phyloP scores from a whole-genome alignment of 2,797 vertebrate species.

The Lagocephalus sceleratus region DNA sequence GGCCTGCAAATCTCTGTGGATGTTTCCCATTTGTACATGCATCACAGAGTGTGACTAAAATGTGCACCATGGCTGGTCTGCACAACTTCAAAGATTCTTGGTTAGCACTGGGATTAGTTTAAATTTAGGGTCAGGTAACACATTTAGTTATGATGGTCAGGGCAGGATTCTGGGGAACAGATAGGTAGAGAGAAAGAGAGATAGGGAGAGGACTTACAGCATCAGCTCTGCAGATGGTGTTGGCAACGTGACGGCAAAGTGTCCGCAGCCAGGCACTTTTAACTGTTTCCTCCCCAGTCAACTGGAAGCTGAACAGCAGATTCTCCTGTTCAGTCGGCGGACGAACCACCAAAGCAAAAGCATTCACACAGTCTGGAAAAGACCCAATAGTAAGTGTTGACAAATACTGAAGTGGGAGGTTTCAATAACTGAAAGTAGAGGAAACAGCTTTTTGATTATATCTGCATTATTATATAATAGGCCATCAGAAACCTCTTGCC shows the following conservation, averaged over 20 bases:
- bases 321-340: conserved; percentile 95
- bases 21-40: not conserved
- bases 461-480: too few species aligned
- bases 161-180: not conserved
- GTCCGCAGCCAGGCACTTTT: conserved; percentile 89
- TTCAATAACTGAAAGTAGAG: conserved; percentile 7
- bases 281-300: conserved; percentile 84
- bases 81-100: too few species aligned
- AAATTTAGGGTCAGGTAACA: too few species aligned
- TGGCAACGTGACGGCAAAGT: conserved; percentile 92
- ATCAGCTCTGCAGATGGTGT: conserved; percentile 96
- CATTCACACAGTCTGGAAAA: conserved; percentile 87
- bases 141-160: not conserved
- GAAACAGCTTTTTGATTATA: not conserved
- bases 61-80: too few species aligned
- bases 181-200: too few species aligned
- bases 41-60: too few species aligned
- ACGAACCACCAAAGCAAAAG: conserved; percentile 91
- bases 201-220: conserved; percentile 89
- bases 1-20: not conserved
- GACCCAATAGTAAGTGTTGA: not conserved
- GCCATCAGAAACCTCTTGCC: too few species aligned
- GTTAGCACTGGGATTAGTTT: too few species aligned
- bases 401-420: not conserved
- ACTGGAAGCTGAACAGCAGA: conserved; percentile 94